Conservation (phyloP, 2,797 vertebrate species). For the Eulemur rubriventer region DNA sequence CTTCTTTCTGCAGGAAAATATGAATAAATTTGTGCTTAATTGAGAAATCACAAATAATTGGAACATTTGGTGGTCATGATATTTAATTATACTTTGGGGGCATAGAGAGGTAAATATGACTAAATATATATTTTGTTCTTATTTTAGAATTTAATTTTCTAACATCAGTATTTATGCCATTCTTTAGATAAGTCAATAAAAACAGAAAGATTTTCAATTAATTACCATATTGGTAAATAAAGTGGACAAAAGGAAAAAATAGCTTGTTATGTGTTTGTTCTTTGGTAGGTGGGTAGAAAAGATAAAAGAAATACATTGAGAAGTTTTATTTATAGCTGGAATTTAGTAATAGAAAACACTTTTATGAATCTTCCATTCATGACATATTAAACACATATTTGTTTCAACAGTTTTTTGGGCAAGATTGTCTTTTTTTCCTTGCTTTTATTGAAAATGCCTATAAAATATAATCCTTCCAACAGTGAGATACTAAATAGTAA, state of each 20-base stretch:
- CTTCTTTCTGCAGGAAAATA: neutral
- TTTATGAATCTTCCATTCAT: constrained; percentile 57
- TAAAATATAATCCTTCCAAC: constrained; percentile 48
- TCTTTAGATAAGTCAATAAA: neutral
- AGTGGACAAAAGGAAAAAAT: neutral
- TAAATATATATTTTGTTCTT: neutral
- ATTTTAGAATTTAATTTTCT: constrained; percentile 20
- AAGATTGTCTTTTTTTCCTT: constrained; percentile 9
- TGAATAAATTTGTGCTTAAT: neutral
- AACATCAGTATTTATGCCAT: neutral
- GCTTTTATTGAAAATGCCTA: constrained; percentile 62
- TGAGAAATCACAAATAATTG: constrained; percentile 21
- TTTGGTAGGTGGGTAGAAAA: constrained; percentile 32
- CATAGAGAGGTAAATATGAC: neutral
- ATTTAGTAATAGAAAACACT: constrained; percentile 53
- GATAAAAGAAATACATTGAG: constrained; percentile 19
- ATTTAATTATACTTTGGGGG: neutral
- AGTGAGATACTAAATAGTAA: constrained; percentile 59
- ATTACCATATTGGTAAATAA: constrained; percentile 47
- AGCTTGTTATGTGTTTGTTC: neutral
- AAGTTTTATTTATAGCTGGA: constrained; percentile 58
- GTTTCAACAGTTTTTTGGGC: constrained; percentile 58
- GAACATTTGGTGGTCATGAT: neutral
- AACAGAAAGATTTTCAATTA: neutral
- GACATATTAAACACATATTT: constrained; percentile 68